Percentiles rank a stretch among this genome's conserved stretches.
phyloP scores from a whole-genome alignment of 2,113 vertebrate genomes.

The Mohoua ochrocephala region DNA sequence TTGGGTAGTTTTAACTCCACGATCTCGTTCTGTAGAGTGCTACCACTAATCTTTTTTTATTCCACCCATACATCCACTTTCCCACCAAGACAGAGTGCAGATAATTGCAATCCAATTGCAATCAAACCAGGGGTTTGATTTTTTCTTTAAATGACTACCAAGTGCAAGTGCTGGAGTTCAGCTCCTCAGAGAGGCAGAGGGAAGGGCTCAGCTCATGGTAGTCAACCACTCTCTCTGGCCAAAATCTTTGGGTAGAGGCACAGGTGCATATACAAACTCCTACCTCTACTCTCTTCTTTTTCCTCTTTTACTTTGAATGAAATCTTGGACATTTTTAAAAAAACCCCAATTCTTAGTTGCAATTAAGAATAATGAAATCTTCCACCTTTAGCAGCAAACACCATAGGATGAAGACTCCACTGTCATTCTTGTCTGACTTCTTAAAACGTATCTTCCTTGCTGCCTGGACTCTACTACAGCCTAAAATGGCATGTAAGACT shows the following conservation, averaged over 20 bases:
- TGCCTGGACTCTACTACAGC: background rate
- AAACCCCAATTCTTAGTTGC: accelerated
- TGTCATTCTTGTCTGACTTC: background rate
- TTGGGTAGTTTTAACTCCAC: background rate
- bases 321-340: background rate
- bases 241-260: background rate
- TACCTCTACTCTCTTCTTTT: background rate
- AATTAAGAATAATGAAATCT: background rate
- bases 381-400: background rate
- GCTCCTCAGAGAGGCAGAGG: background rate
- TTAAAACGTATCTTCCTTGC: background rate
- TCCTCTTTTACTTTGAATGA: background rate
- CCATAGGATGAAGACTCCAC: background rate
- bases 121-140: background rate
- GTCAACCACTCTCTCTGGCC: background rate
- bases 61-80: background rate
- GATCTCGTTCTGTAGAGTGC: background rate
- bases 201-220: background rate
- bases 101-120: conserved; percentile 28
- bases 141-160: background rate
- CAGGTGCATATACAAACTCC: background rate
- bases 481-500: background rate
- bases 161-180: background rate
- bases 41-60: background rate
- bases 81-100: background rate